Evolutionary conservation across 2,797 vertebrate species (phyloP).

Genomic region (Melopsittacus undulatus): DNA sequence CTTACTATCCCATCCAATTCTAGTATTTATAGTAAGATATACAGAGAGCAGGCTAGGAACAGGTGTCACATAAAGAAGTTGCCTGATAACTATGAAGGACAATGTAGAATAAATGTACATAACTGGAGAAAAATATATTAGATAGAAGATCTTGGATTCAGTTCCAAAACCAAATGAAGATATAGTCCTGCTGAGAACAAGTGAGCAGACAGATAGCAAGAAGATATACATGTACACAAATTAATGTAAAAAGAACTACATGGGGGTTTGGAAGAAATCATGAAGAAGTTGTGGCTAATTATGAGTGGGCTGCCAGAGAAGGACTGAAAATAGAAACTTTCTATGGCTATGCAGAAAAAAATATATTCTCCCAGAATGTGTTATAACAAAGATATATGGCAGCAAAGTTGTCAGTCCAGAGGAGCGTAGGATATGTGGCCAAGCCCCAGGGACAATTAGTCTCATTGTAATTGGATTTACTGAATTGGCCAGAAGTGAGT

Average conservation of each 20-base stretch:
- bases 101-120: background rate
- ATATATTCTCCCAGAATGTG: background rate
- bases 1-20: background rate
- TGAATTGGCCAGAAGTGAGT: background rate
- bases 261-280: background rate
- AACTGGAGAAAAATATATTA: background rate
- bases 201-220: background rate
- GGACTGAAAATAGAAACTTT: background rate
- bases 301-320: background rate
- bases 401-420: background rate
- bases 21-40: background rate
- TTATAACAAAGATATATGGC: background rate
- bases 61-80: background rate
- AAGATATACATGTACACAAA: background rate
- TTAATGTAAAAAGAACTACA: background rate
- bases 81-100: background rate
- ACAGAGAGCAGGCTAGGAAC: background rate
- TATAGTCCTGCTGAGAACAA: background rate
- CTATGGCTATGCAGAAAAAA: background rate
- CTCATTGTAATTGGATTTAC: background rate
- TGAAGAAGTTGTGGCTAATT: background rate
- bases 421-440: background rate
- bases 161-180: background rate
- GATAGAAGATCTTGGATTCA: background rate
- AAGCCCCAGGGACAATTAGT: background rate